Evolutionary conservation across 92 coral and sea anemone species (phyloP), one percentile per base, ranked within the genome.

Genomic region (Actinostola sp.): DNA sequence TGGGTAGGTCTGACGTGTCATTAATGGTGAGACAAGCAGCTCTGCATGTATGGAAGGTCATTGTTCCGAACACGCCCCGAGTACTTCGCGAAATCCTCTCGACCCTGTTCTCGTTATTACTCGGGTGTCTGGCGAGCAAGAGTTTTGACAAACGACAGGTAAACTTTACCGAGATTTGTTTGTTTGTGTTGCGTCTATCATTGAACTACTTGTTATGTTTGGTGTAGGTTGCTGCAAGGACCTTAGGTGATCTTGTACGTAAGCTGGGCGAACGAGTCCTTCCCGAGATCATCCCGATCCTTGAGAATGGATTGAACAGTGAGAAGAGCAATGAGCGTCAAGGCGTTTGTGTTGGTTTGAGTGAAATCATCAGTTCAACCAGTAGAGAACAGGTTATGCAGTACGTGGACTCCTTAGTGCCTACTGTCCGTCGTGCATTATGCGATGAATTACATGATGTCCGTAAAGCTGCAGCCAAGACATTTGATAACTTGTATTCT

Each of bases 1-100:
- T 94, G 98, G 98, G 98, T 39, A 93, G 98, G 54, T 94, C 98
- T 49, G 98, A 94, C 78, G 97, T 94, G 50, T 92, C 98, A 24
- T 73, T 94, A 52, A 92, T 92, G 88, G 98, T 94, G 52, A 89
- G 98, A 71, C 98, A 94, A 63, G 81, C 98, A 35, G 97, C 98
- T 26, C 85, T 94, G 21, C 98, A 94, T 76, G 98, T 94, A 75
- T 94, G 98, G 98, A 94, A 94, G 69, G 91, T 94, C 64, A 97
- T 94, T 69, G 98, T 94, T 14, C 98, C 98, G 32, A 94, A 94
- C 76, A 94, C 98, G 14, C 98, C 98, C 35, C 83, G 98, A 19
- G 88, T 94, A 52, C 84, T 94, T 49, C 86, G 97, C 71, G 98
- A 94, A 71, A 94, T 94, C 71, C 82, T 94, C 19, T 88, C 98